Evolutionary conservation across 2,113 vertebrate species (phyloP), one percentile per base, ranked within the genome.

Genomic region (Columba livia): DNA sequence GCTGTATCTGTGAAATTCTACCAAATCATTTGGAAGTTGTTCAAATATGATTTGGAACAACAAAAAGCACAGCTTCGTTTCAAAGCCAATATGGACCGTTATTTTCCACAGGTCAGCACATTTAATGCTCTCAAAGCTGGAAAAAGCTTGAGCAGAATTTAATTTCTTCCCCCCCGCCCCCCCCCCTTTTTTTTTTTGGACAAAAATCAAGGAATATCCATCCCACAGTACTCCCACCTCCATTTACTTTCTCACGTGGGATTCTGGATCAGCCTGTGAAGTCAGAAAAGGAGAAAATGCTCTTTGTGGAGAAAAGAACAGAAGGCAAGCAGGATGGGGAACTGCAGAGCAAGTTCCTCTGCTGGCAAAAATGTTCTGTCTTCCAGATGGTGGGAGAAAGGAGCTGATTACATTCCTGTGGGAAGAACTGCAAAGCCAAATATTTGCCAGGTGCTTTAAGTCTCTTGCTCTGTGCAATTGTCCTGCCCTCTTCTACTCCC

Each of bases 371-470:
- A 66, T 6, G 38, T 61, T 80, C 69, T 19, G 42, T 64, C 77
- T 84, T 96, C 94, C 94, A 95, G 95, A 96, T 96, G 92, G 95
- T 90, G 89, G 74, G 72, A 86, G 53, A 96, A 87, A 69, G 56
- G 73, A 94, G 34, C 61, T 34, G 69, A 95, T 89, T 90, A 38
- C 53, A 34, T 60, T 95, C 95, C 95, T 93, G 91, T 92, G 91
- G 93, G 95, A 96, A 95, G 85, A 81, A 20, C 32, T 29, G 34
- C 65, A 56, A 2, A 44, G 90, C 86, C 92, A 83, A 94, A 28
- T 81, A 90, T 53, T 84, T 94, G 69, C 72, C 96, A 97, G 95
- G 96, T 93, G 92, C 93, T 96, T 81, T 73, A 85, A 91, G 94
- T 93, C 65, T 85, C 65, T 51, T 71, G 60, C 89, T 92, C 86